Base-by-base conservation (phyloP, 30 jellyfish, hydroid and myxozoan species). In the Mastigias papua region DNA sequence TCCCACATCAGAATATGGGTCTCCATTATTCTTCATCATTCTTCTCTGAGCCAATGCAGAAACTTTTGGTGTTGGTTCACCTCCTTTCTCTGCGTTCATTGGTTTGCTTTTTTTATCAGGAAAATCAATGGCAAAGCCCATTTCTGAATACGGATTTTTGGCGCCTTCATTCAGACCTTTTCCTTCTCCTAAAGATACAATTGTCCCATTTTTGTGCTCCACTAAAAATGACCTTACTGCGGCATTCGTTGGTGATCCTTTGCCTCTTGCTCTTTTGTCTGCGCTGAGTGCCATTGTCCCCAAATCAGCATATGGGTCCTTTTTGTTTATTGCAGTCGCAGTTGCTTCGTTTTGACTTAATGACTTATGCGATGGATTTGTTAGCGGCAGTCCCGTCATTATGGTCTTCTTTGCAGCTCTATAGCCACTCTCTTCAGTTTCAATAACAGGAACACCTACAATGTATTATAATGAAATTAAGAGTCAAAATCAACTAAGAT, bases 251-350 rank as follows among this genome's bases (percentile, higher is more conserved):
- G 81, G 5, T 11, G 63, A 33, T 54, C 57, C 29, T 1, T 64
- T n/a, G 20, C 29, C 78, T 10, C 72, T 61, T 32, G 89, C 92
- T 69, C 91, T 80, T 28, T 87, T 84, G 23, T 89, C 95, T 8
- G 91, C 46, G 16, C 90, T 70, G 0, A 83, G 91, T 2, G 74
- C 88, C 10, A 93, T 67, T 23, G 97, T 80, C 15, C 99, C 99
- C 84, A 94, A 67, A 33, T 94, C 99, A 6, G 97, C 97, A 65
- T 94, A 94, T 25, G 97, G 99, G 71, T 93, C 98, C 58, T 67
- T 90, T 66, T 27, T 67, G 50, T 32, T 78, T 34, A 25, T 74
- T 25, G 51, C 69, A 1, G 87, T 81, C 31, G 77, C 27, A 8
- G 96, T 68, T 35, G 91, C 95, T 0, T 48, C 69, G 7, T 62